Evolutionary conservation across 2,888 invertebrate species (phyloP).

Genomic region (Acanthococcus lagerstroemiae): DNA sequence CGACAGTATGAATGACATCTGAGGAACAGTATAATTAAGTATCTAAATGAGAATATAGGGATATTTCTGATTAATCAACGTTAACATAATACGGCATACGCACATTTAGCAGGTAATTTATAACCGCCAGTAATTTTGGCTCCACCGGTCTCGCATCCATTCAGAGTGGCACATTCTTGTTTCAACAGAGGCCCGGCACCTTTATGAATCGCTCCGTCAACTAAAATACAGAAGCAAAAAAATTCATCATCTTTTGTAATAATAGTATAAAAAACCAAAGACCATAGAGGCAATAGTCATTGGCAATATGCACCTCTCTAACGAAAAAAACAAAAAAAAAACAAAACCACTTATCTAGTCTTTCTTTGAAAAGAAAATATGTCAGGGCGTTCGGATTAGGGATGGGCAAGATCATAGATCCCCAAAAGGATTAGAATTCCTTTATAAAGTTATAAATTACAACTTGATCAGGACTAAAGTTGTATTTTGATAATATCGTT

Average conservation of each 20-base stretch:
- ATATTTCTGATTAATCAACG: neutral
- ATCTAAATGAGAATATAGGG: neutral
- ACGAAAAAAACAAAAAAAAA: too few species aligned
- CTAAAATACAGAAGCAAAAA: neutral
- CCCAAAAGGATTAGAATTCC: too few species aligned
- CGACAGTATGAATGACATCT: slow-evolving; percentile 87
- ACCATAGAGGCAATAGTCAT: too few species aligned
- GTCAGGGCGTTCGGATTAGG: too few species aligned
- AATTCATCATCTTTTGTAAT: neutral
- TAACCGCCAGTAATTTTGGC: slow-evolving; percentile 78
- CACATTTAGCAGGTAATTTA: slow-evolving; percentile 72
- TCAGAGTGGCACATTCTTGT: slow-evolving; percentile 59
- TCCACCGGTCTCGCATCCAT: slow-evolving; percentile 69
- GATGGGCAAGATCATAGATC: too few species aligned
- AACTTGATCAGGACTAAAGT: too few species aligned
- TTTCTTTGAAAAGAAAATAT: too few species aligned
- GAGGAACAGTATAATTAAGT: slow-evolving; percentile 33
- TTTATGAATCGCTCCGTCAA: slow-evolving; percentile 75
- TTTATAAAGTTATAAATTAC: too few species aligned
- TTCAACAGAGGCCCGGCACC: slow-evolving; percentile 61
- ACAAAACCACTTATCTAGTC: too few species aligned
- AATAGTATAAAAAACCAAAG: neutral
- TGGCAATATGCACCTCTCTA: too few species aligned
- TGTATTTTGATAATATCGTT: too few species aligned
- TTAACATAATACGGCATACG: too few species aligned